A percentile compares a stretch with the other conserved stretches of the same genome.
phyloP scores from a whole-genome alignment of 2,113 vertebrate species.

The Bambusicola thoracicus region DNA sequence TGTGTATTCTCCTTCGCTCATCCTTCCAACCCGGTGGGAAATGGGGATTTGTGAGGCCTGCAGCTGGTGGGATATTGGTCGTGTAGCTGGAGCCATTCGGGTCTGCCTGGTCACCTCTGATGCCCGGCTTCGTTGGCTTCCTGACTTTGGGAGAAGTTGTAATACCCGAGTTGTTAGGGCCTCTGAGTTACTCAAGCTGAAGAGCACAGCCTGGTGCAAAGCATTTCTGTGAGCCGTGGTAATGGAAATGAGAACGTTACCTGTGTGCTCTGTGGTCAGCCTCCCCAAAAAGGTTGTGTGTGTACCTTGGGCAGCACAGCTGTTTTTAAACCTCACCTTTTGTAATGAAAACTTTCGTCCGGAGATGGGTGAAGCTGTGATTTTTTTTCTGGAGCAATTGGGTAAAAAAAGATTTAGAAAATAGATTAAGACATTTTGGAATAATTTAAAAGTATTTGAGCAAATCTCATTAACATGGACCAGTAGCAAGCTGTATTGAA shows the following conservation, averaged over 20 bases:
- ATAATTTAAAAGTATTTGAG: constrained; percentile 56
- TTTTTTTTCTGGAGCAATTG: constrained; percentile 25
- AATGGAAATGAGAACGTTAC: neutral
- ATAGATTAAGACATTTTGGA: constrained; percentile 54
- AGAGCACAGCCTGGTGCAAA: neutral
- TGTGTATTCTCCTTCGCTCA: neutral
- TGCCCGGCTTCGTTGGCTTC: neutral
- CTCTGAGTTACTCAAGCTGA: neutral
- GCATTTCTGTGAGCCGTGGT: neutral
- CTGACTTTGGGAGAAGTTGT: neutral
- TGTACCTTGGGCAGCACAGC: neutral
- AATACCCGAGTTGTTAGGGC: neutral
- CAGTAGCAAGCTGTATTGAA: constrained; percentile 49
- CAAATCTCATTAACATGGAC: constrained; percentile 70
- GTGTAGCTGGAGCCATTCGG: neutral
- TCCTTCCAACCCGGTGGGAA: neutral
- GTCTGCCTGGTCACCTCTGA: neutral
- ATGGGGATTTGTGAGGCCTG: neutral
- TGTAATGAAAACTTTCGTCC: neutral
- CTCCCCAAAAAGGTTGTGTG: neutral
- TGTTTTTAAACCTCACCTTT: neutral
- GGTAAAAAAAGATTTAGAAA: constrained; percentile 54
- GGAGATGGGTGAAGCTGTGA: neutral
- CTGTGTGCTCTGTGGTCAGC: neutral
- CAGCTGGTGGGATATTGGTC: neutral